Base-by-base conservation (phyloP, 2,797 vertebrate species). In the Morelia viridis region DNA sequence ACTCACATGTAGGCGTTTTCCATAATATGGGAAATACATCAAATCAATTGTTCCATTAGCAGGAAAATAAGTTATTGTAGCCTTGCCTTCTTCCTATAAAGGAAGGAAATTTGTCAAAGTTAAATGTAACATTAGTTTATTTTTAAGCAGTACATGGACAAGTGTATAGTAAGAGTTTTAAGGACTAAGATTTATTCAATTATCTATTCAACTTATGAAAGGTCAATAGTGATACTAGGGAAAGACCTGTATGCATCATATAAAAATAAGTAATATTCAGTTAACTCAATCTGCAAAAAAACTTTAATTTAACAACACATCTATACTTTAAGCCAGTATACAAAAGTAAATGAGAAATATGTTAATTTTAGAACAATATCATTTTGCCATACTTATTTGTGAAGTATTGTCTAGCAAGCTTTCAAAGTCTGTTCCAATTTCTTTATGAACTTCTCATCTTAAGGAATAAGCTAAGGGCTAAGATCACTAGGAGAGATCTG, bases 1-100 rank as follows among this genome's bases (percentile, higher is more conserved):
- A 99, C 99, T 99, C 97, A 99, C 99, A 5, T 99, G 99, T 80
- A 96, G 95, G 87, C 97, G 98, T 93, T 98, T 99, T 41, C 99
- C 99, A 28, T 99, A 99, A 94, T 99, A 99, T 0, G 99, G 99
- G 94, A 98, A 99, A 96, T 98, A 99, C 97, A 98, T 99, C 97
- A 98, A 98, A 94, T 99, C 98, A 94, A 99, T 95, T 1, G 56
- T 91, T 64, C 98, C 98, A 60, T 96, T 92, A 6, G 87, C 0
- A 41, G 99, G 99, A 95, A 98, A 99, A 94, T 98, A 98, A 89
- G 93, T 94, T 96, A 99, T 96, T 93, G 93, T 83, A 93, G 98
- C 92, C 9, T 87, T 92, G 24, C 88, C 95, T 95, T 96, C 96
- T 95, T 97, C 97, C 98, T 99, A 92, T 56, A 26, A 89, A 94